Conservation (phyloP, 2,113 vertebrate genomes). For the Nestor notabilis region DNA sequence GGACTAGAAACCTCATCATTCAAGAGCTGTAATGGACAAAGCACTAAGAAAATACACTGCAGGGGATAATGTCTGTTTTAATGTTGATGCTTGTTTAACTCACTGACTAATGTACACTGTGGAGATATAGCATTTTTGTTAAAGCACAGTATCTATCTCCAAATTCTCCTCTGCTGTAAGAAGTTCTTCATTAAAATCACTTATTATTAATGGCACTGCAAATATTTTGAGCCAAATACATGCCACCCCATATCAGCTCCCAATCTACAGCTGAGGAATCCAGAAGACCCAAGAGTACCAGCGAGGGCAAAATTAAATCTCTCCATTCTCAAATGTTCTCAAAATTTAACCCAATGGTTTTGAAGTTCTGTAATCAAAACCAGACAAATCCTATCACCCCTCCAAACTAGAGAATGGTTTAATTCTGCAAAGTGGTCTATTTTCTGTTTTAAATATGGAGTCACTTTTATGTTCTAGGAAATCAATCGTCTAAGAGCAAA, state of each 20-base stretch:
- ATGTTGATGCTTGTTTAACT: conserved; percentile 60
- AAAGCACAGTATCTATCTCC: not conserved
- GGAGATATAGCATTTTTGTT: conserved; percentile 23
- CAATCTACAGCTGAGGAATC: not conserved
- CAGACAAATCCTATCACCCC: not conserved
- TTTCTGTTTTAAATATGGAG: not conserved
- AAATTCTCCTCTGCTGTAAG: not conserved
- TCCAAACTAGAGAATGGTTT: not conserved
- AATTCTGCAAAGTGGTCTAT: not conserved
- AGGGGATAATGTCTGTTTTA: conserved; percentile 53
- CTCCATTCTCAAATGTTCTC: not conserved
- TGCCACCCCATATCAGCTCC: not conserved
- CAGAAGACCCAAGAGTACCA: not conserved
- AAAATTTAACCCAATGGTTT: not conserved
- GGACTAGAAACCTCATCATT: conserved; percentile 11
- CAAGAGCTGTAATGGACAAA: conserved; percentile 40
- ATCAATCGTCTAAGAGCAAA: conserved; percentile 20
- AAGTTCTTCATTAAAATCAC: not conserved
- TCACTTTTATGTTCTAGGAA: conserved; percentile 6
- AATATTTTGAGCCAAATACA: not conserved
- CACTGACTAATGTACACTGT: conserved; percentile 38
- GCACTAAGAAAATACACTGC: conserved; percentile 56
- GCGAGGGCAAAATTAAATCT: not conserved
- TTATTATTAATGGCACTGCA: not conserved
- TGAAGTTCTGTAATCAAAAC: not conserved